Base-by-base conservation (phyloP, 2,113 vertebrate species). In the Crocuta crocuta region DNA sequence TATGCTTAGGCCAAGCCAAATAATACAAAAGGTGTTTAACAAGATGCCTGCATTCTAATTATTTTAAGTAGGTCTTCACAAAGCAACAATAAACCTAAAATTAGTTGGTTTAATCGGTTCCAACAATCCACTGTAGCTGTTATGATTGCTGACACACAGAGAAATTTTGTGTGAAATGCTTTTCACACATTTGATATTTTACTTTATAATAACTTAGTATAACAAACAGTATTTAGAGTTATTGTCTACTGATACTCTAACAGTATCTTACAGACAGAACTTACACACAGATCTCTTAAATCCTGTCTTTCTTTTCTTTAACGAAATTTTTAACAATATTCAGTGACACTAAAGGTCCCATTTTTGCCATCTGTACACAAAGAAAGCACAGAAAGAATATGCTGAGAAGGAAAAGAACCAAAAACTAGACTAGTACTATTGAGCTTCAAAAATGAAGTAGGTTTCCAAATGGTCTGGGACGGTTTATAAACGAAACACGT, bases 281-380 rank as follows among this genome's bases (percentile, higher is more conserved):
- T 74, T 55, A 55, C 53, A 89, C 88, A 96, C 28, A 1, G 1
- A 78, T 74, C 55, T 92, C 89, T 65, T 97, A 91, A 85, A 93
- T 78, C 21, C 7, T 90, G 86, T 15, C 68, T 12, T 65, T 35
- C 85, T 89, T 80, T 86, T 50, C 65, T 71, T 82, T 28, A 87
- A 88, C 23, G 9, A 78, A 93, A 86, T 7, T 63, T 96, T 98
- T 95, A 95, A 80, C 71, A 97, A 79, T 10, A 10, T 80, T 45
- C 48, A 91, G 76, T 87, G 81, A 85, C 61, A 95, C 10, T 96
- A 53, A 88, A 88, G 39, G 43, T 89, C 93, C 86, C 1, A 0
- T 89, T 85, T 97, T 90, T 91, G 63, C 85, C 74, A 94, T 74
- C 61, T 70, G 58, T n/a, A 93, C 48, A 96, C 33, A 97, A 89